Conservation (phyloP, 1,140 invertebrate species). For the Temnothorax curvispinosus region DNA sequence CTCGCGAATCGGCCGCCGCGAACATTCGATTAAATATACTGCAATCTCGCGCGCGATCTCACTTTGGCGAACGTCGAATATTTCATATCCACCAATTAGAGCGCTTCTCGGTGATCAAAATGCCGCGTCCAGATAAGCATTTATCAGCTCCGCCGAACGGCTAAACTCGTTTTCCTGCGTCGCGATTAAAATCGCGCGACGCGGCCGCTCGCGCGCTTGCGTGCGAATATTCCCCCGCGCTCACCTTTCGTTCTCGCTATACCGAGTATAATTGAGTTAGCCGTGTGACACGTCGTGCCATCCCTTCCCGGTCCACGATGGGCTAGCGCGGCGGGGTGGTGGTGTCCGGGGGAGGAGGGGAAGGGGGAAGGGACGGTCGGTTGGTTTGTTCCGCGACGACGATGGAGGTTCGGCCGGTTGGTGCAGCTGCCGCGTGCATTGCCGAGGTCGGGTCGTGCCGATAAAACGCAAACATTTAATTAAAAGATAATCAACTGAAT, state of each 20-base stretch:
- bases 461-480: conserved; percentile 84
- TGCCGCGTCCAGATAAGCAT: conserved; percentile 56
- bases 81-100: conserved; percentile 59
- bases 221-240: conserved; percentile 38
- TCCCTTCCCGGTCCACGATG: conserved; percentile 14
- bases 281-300: conserved; percentile 74
- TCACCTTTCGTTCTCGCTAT: conserved; percentile 36
- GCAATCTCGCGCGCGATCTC: conserved; percentile 51
- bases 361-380: not conserved
- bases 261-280: conserved; percentile 77
- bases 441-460: conserved; percentile 71
- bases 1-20: not conserved
- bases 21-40: conserved; percentile 44
- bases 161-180: conserved; percentile 61
- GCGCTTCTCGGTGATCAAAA: conserved; percentile 59
- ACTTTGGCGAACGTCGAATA: conserved; percentile 42
- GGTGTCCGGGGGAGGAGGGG: not conserved
- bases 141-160: conserved; percentile 44
- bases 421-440: conserved; percentile 59
- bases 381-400: conserved; percentile 51
- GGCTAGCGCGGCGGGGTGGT: conserved; percentile 1
- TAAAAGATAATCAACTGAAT: conserved; percentile 84
- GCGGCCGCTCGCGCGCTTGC: conserved; percentile 36
- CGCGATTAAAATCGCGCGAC: conserved; percentile 63
- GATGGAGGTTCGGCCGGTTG: conserved; percentile 61